phyloP scores from a whole-genome alignment of 2,113 vertebrate species.

The Tachycineta bicolor region DNA sequence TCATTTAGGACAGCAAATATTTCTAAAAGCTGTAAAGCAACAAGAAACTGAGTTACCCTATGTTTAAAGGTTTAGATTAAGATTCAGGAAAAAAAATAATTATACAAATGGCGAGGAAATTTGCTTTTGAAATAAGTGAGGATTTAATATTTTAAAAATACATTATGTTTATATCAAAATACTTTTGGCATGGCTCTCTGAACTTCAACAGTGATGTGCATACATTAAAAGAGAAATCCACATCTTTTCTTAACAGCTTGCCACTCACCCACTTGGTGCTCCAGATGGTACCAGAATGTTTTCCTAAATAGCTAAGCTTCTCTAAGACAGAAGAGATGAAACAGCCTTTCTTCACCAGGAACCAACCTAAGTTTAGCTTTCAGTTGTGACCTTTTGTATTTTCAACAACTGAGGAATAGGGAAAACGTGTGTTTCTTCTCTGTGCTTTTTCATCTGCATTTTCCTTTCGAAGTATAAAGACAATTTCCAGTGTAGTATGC shows the following conservation, averaged over 20 bases:
- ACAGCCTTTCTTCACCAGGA: background rate
- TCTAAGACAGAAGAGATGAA: background rate
- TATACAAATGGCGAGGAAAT: background rate
- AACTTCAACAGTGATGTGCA: background rate
- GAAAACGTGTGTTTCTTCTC: background rate
- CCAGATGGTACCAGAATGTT: background rate
- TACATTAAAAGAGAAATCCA: background rate
- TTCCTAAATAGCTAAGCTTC: background rate
- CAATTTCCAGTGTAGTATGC: background rate
- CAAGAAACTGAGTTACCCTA: background rate
- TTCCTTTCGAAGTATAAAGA: background rate
- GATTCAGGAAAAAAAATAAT: background rate
- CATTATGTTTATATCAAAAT: background rate
- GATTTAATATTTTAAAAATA: background rate
- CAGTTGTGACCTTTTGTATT: background rate
- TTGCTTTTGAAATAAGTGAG: background rate
- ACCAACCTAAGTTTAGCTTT: background rate
- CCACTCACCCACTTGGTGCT: background rate
- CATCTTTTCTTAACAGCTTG: background rate
- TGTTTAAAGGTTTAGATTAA: background rate
- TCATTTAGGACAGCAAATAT: background rate
- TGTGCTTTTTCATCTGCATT: background rate
- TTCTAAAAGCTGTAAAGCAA: background rate
- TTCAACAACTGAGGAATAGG: background rate
- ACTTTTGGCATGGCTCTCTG: background rate